phyloP scores from a whole-genome alignment of 2,797 vertebrate species.

The Ataeniobius toweri region DNA sequence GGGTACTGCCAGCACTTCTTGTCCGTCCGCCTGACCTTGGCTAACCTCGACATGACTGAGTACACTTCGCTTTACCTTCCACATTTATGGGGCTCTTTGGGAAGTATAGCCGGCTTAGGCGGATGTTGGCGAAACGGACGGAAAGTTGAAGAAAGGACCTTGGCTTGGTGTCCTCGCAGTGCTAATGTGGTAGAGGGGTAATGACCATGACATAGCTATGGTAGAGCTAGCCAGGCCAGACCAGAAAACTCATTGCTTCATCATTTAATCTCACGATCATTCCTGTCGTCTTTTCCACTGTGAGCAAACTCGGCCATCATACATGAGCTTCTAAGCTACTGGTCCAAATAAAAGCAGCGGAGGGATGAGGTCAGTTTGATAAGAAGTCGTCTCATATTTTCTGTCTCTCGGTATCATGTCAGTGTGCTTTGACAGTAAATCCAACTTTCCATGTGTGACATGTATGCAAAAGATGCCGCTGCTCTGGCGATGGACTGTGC shows the following conservation, averaged over 20 bases:
- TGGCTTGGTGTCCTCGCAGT: conserved; percentile 40
- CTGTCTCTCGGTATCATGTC: conserved; percentile 25
- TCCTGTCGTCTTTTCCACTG: conserved; percentile 39
- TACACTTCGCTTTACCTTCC: conserved; percentile 50
- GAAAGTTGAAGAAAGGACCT: conserved; percentile 56
- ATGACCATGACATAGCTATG: conserved; percentile 51
- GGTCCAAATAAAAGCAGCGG: conserved; percentile 41
- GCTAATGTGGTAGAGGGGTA: conserved; percentile 35
- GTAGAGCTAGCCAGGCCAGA: conserved; percentile 39
- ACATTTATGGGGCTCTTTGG: conserved; percentile 48
- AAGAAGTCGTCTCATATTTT: conserved; percentile 35
- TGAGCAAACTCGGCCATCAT: conserved; percentile 27
- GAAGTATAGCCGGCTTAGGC: conserved; percentile 67
- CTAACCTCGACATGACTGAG: conserved; percentile 53
- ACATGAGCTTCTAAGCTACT: conserved; percentile 29
- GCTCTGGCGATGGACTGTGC: conserved; percentile 50
- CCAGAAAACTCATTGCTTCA: conserved; percentile 30
- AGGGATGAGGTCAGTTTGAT: conserved; percentile 51
- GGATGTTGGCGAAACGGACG: conserved; percentile 63
- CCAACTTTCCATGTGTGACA: conserved; percentile 46
- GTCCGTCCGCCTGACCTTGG: conserved; percentile 66
- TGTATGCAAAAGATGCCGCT: conserved; percentile 48
- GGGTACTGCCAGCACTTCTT: conserved; percentile 52
- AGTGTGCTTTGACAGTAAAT: conserved; percentile 33
- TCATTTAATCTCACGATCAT: conserved; percentile 43